Evolutionary conservation across 2,888 invertebrate genomes (phyloP).

Genomic region (Heteromurus nitidus): DNA sequence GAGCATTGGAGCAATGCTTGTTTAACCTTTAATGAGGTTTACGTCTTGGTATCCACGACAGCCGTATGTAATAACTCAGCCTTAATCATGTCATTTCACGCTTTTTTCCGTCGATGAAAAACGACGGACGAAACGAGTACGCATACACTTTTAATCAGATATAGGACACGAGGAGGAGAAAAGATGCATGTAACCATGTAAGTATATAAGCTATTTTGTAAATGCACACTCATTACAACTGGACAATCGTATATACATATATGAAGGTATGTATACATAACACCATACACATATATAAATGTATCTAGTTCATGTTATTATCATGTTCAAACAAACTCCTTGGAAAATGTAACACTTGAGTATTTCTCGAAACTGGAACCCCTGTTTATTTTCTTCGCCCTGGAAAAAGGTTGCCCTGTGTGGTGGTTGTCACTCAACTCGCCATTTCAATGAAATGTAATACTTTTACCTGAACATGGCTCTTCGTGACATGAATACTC

Average conservation of each 20-base stretch:
- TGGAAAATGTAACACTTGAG: too few species aligned
- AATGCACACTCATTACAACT: not conserved
- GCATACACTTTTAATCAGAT: slow-evolving; percentile 12
- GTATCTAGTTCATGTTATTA: too few species aligned
- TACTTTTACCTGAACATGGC: not conserved
- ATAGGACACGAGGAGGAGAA: not conserved
- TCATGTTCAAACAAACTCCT: too few species aligned
- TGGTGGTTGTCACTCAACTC: slow-evolving; percentile 13
- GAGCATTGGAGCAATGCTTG: slow-evolving; percentile 75
- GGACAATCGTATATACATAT: too few species aligned
- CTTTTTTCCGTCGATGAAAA: slow-evolving; percentile 13
- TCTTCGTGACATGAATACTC: slow-evolving; percentile 13
- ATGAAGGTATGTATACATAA: not conserved
- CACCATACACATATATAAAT: too few species aligned
- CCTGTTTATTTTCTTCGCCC: not conserved
- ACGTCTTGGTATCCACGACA: slow-evolving; percentile 51
- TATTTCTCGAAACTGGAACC: too few species aligned
- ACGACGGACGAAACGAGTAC: not conserved
- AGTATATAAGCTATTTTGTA: not conserved
- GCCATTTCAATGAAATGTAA: not conserved
- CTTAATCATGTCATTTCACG: slow-evolving; percentile 55
- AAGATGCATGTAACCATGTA: not conserved
- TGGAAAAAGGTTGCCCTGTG: not conserved
- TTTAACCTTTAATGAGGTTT: slow-evolving; percentile 62
- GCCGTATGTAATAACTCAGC: slow-evolving; percentile 37